Conservation (phyloP, 1,140 invertebrate genomes). For the Halictus rubicundus region DNA sequence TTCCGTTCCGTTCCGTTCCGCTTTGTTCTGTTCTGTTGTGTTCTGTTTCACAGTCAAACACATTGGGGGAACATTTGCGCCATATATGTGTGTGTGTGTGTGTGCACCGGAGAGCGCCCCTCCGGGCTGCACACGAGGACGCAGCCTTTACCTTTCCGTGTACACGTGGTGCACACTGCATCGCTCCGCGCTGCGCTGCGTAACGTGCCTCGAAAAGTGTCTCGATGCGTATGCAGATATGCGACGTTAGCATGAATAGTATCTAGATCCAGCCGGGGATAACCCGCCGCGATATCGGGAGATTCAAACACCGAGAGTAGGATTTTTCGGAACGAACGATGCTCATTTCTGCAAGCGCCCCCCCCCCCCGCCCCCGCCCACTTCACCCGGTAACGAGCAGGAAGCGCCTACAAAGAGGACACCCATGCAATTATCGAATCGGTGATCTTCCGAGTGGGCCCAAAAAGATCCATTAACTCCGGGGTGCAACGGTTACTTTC, state of each 20-base stretch:
- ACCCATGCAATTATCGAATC: not conserved
- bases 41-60: conserved; percentile 42
- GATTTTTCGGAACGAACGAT: conserved; percentile 32
- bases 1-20: conserved; percentile 18
- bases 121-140: conserved; percentile 10
- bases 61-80: not conserved
- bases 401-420: not conserved
- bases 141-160: conserved; percentile 22
- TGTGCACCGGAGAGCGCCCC: not conserved
- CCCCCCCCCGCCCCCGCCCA: no score
- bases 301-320: conserved; percentile 4
- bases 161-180: conserved; percentile 29
- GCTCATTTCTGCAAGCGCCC: not conserved
- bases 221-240: conserved; percentile 59
- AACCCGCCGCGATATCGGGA: conserved; percentile 25
- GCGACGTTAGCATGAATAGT: conserved; percentile 50
- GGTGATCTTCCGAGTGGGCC: no score
- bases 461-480: no score
- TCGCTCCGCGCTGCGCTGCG: conserved; percentile 17
- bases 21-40: conserved; percentile 20
- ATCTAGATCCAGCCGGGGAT: conserved; percentile 50
- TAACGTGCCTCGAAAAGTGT: conserved; percentile 55
- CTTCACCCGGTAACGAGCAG: not conserved
- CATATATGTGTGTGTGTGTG: no score
- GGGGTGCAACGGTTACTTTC: no score